Conservation (phyloP, 2,888 invertebrate genomes). For the Falcaria lacertinaria region DNA sequence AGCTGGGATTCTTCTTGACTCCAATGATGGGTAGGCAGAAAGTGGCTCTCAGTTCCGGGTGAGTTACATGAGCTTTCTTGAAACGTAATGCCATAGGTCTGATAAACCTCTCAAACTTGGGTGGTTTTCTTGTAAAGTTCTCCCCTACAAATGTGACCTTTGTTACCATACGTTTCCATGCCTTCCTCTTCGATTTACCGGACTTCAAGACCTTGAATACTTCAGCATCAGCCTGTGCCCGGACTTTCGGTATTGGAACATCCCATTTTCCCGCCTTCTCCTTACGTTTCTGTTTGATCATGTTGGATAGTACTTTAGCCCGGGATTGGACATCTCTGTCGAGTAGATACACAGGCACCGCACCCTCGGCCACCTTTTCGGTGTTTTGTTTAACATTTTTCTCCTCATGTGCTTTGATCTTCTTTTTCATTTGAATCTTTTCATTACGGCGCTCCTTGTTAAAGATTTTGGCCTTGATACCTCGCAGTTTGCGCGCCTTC, state of each 20-base stretch:
- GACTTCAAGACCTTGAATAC: slow-evolving; percentile 95
- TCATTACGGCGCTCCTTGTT: slow-evolving; percentile 98
- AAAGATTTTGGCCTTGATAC: slow-evolving; percentile 98
- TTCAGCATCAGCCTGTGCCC: slow-evolving; percentile 97
- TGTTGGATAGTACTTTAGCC: slow-evolving; percentile 97
- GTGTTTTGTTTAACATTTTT: slow-evolving; percentile 92
- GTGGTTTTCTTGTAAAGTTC: slow-evolving; percentile 98
- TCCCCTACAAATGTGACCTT: slow-evolving; percentile 99
- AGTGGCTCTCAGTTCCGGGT: slow-evolving; percentile 99
- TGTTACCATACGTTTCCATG: slow-evolving; percentile 99
- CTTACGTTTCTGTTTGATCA: slow-evolving; percentile 99
- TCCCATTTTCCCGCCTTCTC: slow-evolving; percentile 99
- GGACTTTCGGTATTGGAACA: slow-evolving; percentile 98
- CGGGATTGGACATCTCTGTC: slow-evolving; percentile 97
- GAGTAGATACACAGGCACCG: slow-evolving; percentile 96
- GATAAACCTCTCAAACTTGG: slow-evolving; percentile 99
- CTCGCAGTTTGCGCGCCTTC: slow-evolving; percentile 94
- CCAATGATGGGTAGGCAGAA: slow-evolving; percentile 98
- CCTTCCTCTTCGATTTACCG: slow-evolving; percentile 96
- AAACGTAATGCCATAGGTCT: slow-evolving; percentile 97
- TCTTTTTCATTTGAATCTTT: slow-evolving; percentile 99
- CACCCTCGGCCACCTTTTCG: slow-evolving; percentile 92
- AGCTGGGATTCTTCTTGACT: slow-evolving; percentile 99
- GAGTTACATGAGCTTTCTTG: slow-evolving; percentile 99
- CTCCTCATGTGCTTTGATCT: slow-evolving; percentile 98